Percentiles rank a stretch among this genome's conserved stretches.
These are phyloP conservation scores for Lepetodrilus schrolli DNA, from an alignment of 2,888 invertebrate species.

Conservation along the genomic window DNA sequence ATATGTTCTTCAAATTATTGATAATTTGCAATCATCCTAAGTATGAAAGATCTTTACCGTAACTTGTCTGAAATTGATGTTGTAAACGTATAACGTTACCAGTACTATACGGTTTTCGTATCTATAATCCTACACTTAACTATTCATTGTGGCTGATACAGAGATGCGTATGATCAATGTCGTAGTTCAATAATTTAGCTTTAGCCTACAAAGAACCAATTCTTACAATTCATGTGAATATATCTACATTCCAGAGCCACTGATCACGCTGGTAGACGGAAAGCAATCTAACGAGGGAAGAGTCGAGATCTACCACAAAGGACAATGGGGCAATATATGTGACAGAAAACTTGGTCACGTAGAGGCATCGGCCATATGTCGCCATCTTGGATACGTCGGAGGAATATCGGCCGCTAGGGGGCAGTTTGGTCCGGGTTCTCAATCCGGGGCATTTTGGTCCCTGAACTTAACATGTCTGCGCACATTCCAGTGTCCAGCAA, in stretches of 20 bases:
- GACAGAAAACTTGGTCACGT: constrained; percentile 51
- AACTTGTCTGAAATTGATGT: no score
- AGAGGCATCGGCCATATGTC: constrained; percentile 66
- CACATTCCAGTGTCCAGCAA: constrained; percentile 48
- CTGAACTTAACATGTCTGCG: constrained; percentile 61
- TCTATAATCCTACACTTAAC: no score
- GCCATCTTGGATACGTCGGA: constrained; percentile 60
- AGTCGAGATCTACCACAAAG: constrained; percentile 64
- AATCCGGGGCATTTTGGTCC: constrained; percentile 55
- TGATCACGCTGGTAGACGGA: constrained; percentile 62
- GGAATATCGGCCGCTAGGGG: constrained; percentile 60
- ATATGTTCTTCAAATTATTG: no score
- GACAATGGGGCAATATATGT: constrained; percentile 66
- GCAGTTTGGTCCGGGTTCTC: constrained; percentile 58
- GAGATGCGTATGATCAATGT: no score
- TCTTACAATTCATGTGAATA: not conserved
- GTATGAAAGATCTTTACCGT: no score
- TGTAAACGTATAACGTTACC: no score
- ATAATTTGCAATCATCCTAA: no score
- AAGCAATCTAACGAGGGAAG: constrained; percentile 58
- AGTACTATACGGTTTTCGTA: no score
- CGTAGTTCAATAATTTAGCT: no score
- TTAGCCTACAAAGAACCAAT: no score
- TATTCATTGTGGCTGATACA: no score
- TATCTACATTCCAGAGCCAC: constrained; percentile 54